phyloP scores from a whole-genome alignment of 2,888 invertebrate genomes.

The Drosophila mettleri region DNA sequence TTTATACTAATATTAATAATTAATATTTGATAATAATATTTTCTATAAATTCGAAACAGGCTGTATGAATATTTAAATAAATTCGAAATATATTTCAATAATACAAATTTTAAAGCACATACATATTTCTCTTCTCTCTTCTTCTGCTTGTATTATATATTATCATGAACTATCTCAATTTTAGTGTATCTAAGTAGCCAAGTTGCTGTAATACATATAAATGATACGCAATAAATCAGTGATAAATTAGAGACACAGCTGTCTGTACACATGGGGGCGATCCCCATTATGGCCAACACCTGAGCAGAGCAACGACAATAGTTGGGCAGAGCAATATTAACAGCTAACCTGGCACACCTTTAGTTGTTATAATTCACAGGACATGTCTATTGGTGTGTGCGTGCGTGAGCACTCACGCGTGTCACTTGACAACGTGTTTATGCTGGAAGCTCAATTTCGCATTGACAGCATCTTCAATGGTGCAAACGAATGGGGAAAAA shows the following conservation, averaged over 20 bases:
- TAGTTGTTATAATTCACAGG: not conserved
- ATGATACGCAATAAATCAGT: constrained; percentile 44
- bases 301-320: constrained; percentile 29
- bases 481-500: constrained; percentile 51
- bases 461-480: constrained; percentile 74
- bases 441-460: constrained; percentile 76
- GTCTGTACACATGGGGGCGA: constrained; percentile 12
- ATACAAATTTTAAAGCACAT: no score
- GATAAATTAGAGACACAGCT: constrained; percentile 56
- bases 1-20: no score
- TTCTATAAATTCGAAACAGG: no score
- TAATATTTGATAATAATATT: no score
- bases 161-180: no score
- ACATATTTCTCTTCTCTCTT: no score
- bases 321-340: constrained; percentile 23
- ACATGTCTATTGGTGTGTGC: constrained; percentile 8
- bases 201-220: constrained; percentile 41
- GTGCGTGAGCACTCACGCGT: constrained; percentile 73
- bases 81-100: no score
- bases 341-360: constrained; percentile 21
- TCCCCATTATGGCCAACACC: constrained; percentile 38
- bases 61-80: no score
- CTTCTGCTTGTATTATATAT: no score
- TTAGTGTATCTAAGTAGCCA: not conserved
- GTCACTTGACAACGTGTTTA: constrained; percentile 76